Base-by-base conservation (phyloP, 2,113 vertebrate genomes). In the Monarcha castaneiventris region DNA sequence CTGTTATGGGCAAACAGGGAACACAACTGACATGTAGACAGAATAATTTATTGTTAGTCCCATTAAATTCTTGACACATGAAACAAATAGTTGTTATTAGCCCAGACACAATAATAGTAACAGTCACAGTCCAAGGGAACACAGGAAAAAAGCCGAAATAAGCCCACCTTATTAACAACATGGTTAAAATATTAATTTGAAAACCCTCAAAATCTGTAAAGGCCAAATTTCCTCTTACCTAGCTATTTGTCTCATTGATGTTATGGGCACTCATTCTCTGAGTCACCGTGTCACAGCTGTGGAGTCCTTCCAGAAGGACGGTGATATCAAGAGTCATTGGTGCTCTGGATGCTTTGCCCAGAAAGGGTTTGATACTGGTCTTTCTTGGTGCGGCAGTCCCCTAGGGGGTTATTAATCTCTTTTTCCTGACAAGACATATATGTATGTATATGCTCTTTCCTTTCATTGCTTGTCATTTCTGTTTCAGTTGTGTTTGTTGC, bases 381-480 rank as follows among this genome's bases (percentile, higher is more conserved):
- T 39, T 46, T 39, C 20, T 16, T 54, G 25, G 4, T 35, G 48
- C 71, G 48, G 35, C 48, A 27, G 11, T 49, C 63, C 49, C 41
- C 30, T 32, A 15, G 51, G 30, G 43, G 30, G 8, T 22, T 23
- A 19, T 52, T 13, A 32, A 62, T 62, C 30, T 54, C 33, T 35
- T 32, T 48, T 76, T 69, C 30, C 32, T 62, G 19, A 43, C 37
- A 55, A 0, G 1, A 32, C 1, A 3, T 7, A 7, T 7, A 11
- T 33, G 10, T 23, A 16, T 25, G 5, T 25, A 29, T 39, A 25
- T 44, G 5, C 22, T 71, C 22, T 58, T 25, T 75, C 25, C 48
- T 82, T 78, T 49, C 8, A 54, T 46, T 83, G 13, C 18, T 79
- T 83, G 10, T 27, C 37, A 55, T 44, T 68, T 69, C 77, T 55